A percentile compares a stretch with the other conserved stretches of the same genome.
phyloP scores from a whole-genome alignment of 2,888 invertebrate genomes.

The Acanthopleura granulata region DNA sequence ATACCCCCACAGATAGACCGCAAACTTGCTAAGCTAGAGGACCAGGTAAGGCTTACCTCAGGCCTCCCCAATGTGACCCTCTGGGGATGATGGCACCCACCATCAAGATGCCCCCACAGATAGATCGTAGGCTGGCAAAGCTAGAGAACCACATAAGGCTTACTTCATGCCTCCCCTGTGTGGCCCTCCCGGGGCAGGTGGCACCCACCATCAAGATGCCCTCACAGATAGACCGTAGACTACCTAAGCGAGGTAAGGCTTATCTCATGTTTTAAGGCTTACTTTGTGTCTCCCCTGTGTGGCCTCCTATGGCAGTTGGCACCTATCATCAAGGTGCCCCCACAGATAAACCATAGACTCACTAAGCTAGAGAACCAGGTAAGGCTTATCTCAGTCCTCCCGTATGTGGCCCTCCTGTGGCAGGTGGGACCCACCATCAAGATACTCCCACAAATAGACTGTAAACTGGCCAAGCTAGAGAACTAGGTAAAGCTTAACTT shows the following conservation, averaged over 20 bases:
- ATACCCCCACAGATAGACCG: conserved; percentile 48
- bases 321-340: conserved; percentile 40
- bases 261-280: no score
- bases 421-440: conserved; percentile 19
- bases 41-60: conserved; percentile 43
- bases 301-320: no score
- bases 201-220: conserved; percentile 33
- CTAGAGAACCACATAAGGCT: conserved; percentile 54
- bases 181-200: not conserved
- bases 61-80: no score
- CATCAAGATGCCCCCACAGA: conserved; percentile 43
- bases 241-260: conserved; percentile 49
- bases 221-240: conserved; percentile 46
- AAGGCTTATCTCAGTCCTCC: not conserved
- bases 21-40: conserved; percentile 49
- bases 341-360: conserved; percentile 50
- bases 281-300: no score
- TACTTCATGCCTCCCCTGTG: not conserved
- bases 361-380: conserved; percentile 56
- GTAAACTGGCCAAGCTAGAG: conserved; percentile 48
- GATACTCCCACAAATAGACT: conserved; percentile 47
- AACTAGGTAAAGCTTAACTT: conserved; percentile 44
- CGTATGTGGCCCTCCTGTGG: no score
- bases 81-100: not conserved
- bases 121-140: conserved; percentile 46